Evolutionary conservation across 2,113 vertebrate species (phyloP).

Genomic region (Rousettus leschenaultii): DNA sequence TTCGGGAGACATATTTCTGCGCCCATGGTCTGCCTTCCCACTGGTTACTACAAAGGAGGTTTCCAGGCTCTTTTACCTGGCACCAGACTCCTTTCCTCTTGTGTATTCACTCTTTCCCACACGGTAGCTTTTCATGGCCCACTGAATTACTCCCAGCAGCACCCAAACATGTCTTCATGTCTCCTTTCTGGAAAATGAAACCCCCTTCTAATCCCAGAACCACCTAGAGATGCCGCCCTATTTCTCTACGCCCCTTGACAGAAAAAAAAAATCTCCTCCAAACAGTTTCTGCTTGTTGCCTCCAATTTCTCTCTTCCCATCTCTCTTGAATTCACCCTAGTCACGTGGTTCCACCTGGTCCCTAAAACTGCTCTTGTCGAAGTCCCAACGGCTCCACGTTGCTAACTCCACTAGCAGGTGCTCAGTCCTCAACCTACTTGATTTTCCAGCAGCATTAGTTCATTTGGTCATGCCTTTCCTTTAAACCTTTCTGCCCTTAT

Average conservation of each 20-base stretch:
- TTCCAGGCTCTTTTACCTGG: not conserved
- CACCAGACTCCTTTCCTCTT: not conserved
- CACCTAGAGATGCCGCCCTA: not conserved
- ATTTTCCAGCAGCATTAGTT: not conserved
- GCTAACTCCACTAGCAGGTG: not conserved
- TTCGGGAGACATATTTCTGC: not conserved
- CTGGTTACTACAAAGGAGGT: not conserved
- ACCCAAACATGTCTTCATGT: not conserved
- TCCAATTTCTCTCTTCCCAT: not conserved
- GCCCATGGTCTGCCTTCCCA: not conserved
- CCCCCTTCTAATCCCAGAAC: not conserved
- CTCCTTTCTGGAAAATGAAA: not conserved
- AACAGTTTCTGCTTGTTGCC: not conserved
- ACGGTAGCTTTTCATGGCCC: not conserved
- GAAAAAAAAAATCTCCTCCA: not conserved
- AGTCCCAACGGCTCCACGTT: not conserved
- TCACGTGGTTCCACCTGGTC: not conserved
- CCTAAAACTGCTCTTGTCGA: not conserved
- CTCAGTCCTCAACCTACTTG: not conserved
- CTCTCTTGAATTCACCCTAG: not conserved
- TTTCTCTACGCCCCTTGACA: not conserved
- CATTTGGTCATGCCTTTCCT: no score
- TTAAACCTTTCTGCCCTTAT: not conserved
- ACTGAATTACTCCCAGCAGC: not conserved
- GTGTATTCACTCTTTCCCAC: not conserved